phyloP scores from a whole-genome alignment of 2,888 invertebrate species.

The Leptopilina drosophilae region DNA sequence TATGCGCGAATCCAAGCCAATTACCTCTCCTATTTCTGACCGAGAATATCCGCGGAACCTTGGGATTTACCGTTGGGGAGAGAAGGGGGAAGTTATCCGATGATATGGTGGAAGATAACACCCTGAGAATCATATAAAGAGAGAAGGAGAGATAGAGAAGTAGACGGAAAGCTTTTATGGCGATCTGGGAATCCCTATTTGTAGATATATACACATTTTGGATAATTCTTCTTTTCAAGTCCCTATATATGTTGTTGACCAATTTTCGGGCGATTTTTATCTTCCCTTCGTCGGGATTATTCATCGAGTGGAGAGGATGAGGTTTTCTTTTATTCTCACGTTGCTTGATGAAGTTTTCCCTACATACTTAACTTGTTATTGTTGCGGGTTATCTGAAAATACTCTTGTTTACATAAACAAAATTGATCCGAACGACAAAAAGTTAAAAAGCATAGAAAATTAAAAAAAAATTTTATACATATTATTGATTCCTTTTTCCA shows the following conservation, averaged over 20 bases:
- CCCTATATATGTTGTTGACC: too few relatives aligned
- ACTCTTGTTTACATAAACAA: too few relatives aligned
- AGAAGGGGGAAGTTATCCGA: conserved; percentile 42
- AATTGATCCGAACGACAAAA: too few relatives aligned
- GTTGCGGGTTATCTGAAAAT: too few relatives aligned
- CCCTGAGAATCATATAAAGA: conserved; percentile 17
- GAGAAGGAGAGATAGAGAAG: not conserved
- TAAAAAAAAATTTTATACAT: too few relatives aligned
- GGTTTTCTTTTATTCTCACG: not conserved
- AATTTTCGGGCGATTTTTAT: conserved; percentile 2
- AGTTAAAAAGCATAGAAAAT: too few relatives aligned
- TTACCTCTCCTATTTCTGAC: conserved; percentile 57
- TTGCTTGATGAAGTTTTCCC: not conserved
- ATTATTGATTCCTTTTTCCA: too few relatives aligned
- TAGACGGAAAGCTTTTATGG: conserved; percentile 20
- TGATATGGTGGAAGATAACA: conserved; percentile 45
- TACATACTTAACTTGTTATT: too few relatives aligned
- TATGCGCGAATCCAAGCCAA: conserved; percentile 62
- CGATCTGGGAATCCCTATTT: conserved; percentile 12
- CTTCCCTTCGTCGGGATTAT: conserved; percentile 16
- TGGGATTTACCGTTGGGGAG: conserved; percentile 50
- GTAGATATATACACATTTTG: conserved; percentile 3
- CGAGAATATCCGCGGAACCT: conserved; percentile 55
- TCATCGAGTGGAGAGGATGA: not conserved
- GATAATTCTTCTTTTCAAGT: not conserved